These are phyloP conservation scores for Macrophya alboannulata DNA, from an alignment of 2,888 invertebrate genomes.

Conservation along the genomic window DNA sequence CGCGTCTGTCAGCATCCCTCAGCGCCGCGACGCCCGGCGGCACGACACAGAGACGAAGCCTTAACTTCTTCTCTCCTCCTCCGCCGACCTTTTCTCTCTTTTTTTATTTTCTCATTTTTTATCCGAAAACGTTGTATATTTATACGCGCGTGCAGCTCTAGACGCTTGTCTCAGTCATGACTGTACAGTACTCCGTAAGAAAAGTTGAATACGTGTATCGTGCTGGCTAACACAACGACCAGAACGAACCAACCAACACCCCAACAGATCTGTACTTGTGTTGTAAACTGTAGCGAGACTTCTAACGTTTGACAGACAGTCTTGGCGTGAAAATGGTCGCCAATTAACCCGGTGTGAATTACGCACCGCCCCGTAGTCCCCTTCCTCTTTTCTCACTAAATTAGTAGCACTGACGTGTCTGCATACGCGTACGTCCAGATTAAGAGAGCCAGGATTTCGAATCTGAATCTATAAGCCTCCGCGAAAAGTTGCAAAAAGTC, in stretches of 20 bases:
- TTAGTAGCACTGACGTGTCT: constrained; percentile 70
- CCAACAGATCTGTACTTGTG: constrained; percentile 60
- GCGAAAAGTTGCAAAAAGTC: neutral
- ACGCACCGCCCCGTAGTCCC: constrained; percentile 69
- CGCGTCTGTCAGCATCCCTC: constrained; percentile 59
- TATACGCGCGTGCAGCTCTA: constrained; percentile 49
- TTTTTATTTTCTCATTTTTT: constrained; percentile 17
- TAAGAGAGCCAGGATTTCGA: neutral
- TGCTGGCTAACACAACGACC: neutral
- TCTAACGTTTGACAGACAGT: constrained; percentile 76
- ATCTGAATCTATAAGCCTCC: neutral
- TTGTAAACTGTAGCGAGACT: constrained; percentile 69
- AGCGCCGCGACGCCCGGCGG: constrained; percentile 57
- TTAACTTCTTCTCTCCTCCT: constrained; percentile 40
- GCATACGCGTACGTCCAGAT: neutral
- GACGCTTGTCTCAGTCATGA: constrained; percentile 35
- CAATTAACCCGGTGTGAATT: constrained; percentile 79
- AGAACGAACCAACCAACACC: constrained; percentile 5
- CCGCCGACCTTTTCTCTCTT: neutral
- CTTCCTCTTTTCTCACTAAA: constrained; percentile 74
- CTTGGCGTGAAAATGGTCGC: constrained; percentile 79
- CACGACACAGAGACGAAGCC: constrained; percentile 48
- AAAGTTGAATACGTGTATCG: constrained; percentile 10
- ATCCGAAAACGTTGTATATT: constrained; percentile 48
- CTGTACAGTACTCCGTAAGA: neutral